Percentiles rank a stretch among this genome's conserved stretches.
Evolutionary conservation across 2,888 invertebrate species (phyloP).

Genomic region (Anoplius nigerrimus): DNA sequence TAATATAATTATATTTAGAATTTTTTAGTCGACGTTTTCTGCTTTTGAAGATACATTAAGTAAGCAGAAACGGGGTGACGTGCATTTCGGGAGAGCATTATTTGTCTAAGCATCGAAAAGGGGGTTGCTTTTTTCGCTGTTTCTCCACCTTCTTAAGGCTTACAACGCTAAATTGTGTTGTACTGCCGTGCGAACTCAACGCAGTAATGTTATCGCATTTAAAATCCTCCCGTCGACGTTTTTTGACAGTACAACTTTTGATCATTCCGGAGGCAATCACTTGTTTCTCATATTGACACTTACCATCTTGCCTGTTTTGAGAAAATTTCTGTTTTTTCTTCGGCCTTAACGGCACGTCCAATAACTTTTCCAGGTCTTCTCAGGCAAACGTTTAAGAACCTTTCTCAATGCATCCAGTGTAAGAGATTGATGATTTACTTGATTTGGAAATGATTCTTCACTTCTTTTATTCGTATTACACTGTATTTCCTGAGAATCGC

Average conservation of each 20-base stretch:
- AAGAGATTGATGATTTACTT: background rate
- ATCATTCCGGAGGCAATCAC: conserved; percentile 34
- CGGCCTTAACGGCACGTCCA: conserved; percentile 46
- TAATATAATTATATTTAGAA: background rate
- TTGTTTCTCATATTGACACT: background rate
- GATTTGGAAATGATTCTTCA: conserved; percentile 19
- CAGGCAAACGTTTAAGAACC: conserved; percentile 58
- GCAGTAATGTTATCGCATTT: conserved; percentile 30
- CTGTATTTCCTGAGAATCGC: too few species aligned
- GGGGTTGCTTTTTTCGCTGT: conserved; percentile 40
- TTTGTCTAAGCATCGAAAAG: conserved; percentile 44
- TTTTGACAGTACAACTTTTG: conserved; percentile 12
- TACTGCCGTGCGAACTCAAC: conserved; percentile 59
- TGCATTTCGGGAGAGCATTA: conserved; percentile 62
- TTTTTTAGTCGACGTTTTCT: conserved; percentile 34
- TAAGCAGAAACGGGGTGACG: conserved; percentile 61
- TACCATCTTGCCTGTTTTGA: conserved; percentile 13
- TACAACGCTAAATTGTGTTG: conserved; percentile 62
- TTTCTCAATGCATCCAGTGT: background rate
- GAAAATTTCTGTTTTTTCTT: conserved; percentile 44
- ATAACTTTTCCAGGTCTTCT: conserved; percentile 56
- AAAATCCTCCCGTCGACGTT: conserved; percentile 26
- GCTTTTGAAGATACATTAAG: conserved; percentile 60
- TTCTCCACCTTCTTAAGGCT: conserved; percentile 56
- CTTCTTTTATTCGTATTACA: conserved; percentile 40